These are phyloP conservation scores for Diachasmimorpha longicaudata DNA, from an alignment of 1,140 invertebrate genomes.

Conservation along the genomic window DNA sequence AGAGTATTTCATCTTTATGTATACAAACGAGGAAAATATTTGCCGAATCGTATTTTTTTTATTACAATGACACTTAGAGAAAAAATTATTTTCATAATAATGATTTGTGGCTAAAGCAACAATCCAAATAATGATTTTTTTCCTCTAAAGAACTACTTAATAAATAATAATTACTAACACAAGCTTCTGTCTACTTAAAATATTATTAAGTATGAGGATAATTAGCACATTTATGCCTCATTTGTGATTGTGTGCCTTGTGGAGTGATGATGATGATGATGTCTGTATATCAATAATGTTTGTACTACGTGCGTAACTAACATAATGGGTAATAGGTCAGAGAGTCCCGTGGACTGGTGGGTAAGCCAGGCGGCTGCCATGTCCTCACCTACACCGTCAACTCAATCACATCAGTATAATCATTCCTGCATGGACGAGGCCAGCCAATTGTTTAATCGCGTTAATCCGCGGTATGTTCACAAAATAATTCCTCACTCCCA, in stretches of 20 bases:
- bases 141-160: neutral
- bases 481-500: neutral
- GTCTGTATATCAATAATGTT: neutral
- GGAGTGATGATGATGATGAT: neutral
- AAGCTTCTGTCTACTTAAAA: neutral
- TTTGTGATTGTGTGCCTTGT: neutral
- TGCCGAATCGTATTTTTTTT: no score
- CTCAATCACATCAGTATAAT: constrained; percentile 55
- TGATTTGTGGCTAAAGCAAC: no score
- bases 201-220: neutral
- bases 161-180: neutral
- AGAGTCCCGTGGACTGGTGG: constrained; percentile 61
- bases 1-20: no score
- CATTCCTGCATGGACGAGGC: constrained; percentile 59
- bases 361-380: constrained; percentile 60
- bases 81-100: no score
- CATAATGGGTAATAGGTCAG: constrained; percentile 53
- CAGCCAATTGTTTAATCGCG: constrained; percentile 60
- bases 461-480: constrained; percentile 56
- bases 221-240: neutral
- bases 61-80: neutral
- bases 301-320: constrained; percentile 48
- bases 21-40: no score
- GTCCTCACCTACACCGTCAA: constrained; percentile 58
- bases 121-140: neutral